These are phyloP conservation scores for Tridacna crocea DNA, from an alignment of 2,888 invertebrate genomes.

Conservation along the genomic window DNA sequence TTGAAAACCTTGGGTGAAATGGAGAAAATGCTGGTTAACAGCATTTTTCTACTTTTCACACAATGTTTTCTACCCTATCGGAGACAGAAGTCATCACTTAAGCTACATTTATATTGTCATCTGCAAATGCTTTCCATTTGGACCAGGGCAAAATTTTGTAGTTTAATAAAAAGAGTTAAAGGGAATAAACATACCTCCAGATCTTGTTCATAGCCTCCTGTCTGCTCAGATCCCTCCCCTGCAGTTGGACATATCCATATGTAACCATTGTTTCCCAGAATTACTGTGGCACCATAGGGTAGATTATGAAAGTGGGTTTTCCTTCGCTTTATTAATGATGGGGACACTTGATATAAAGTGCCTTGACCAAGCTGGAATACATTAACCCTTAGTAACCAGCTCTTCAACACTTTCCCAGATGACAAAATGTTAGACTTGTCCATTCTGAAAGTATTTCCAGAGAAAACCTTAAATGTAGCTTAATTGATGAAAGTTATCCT, in stretches of 20 bases:
- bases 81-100: no score
- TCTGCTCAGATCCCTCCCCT: conserved; percentile 85
- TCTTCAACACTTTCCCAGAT: no score
- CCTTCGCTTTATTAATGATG: conserved; percentile 94
- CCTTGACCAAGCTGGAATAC: conserved; percentile 90
- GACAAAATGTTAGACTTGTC: no score
- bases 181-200: conserved; percentile 85
- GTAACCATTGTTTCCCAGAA: conserved; percentile 98
- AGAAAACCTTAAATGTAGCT: neutral
- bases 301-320: conserved; percentile 98
- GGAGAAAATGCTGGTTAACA: no score
- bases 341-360: conserved; percentile 94
- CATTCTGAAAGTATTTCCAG: neutral
- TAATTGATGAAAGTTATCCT: no score
- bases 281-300: conserved; percentile 95
- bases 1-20: no score
- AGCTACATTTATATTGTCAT: no score
- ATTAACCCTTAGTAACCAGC: neutral
- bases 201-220: conserved; percentile 90
- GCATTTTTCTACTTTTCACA: no score
- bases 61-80: no score
- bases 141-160: no score
- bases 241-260: conserved; percentile 94
- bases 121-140: no score
- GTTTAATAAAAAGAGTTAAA: no score